Evolutionary conservation across 2,797 vertebrate genomes (phyloP).

Genomic region (Nannoperca obscura): DNA sequence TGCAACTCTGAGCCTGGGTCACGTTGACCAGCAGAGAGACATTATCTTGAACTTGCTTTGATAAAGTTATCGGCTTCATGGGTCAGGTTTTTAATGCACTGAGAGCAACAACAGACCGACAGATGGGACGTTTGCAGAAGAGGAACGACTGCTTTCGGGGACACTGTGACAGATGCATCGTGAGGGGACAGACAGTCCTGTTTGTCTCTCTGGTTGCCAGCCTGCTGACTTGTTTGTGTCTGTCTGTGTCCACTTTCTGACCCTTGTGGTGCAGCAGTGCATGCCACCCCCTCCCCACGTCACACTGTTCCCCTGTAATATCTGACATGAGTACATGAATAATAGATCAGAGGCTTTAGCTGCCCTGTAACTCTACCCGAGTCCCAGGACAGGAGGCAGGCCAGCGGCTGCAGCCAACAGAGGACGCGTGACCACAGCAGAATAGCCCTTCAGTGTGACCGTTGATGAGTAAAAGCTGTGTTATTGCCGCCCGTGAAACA

Average conservation of each 20-base stretch:
- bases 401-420: slow-evolving; percentile 53
- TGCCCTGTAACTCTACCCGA: slow-evolving; percentile 69
- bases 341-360: slow-evolving; percentile 77
- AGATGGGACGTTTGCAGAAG: slow-evolving; percentile 23
- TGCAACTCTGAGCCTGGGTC: neutral
- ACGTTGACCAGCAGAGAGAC: rapidly evolving
- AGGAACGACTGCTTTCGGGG: slow-evolving; percentile 16
- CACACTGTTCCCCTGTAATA: slow-evolving; percentile 65
- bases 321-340: slow-evolving; percentile 79
- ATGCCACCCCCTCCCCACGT: slow-evolving; percentile 18
- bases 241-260: slow-evolving; percentile 63
- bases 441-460: slow-evolving; percentile 67
- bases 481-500: slow-evolving; percentile 44
- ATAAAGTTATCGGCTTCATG: neutral
- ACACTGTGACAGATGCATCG: slow-evolving; percentile 33
- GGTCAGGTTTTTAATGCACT: neutral
- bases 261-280: slow-evolving; percentile 53
- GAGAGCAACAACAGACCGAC: slow-evolving; percentile 30
- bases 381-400: slow-evolving; percentile 68
- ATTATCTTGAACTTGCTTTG: neutral
- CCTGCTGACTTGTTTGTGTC: slow-evolving; percentile 12
- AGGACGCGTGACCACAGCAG: slow-evolving; percentile 58
- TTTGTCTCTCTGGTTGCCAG: slow-evolving; percentile 31
- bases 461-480: slow-evolving; percentile 62
- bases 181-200: slow-evolving; percentile 35